phyloP scores from a whole-genome alignment of 2,888 invertebrate species.

The Acanthosepion pharaonis region DNA sequence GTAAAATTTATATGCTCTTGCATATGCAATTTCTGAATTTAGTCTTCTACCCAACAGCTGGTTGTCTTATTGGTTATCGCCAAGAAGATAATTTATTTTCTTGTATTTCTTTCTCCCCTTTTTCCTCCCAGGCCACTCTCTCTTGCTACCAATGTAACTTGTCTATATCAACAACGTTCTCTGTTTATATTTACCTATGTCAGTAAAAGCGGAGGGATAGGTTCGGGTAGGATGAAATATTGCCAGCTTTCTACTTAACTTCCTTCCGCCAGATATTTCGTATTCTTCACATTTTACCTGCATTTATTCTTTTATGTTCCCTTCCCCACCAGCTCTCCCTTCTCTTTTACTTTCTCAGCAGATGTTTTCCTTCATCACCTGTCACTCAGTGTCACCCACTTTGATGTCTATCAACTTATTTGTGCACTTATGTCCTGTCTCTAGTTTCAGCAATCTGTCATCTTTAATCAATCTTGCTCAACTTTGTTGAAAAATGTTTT shows the following conservation, averaged over 20 bases:
- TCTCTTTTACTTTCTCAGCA: neutral
- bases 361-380: conserved; percentile 33
- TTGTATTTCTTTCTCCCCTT: neutral
- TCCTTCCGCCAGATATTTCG: neutral
- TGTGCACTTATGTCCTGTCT: neutral
- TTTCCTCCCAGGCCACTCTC: neutral
- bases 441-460: neutral
- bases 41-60: neutral
- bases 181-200: conserved; percentile 14
- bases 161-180: neutral
- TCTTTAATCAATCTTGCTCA: neutral
- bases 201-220: neutral
- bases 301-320: neutral
- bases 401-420: conserved; percentile 33
- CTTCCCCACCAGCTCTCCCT: neutral
- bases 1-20: neutral
- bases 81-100: neutral
- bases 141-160: neutral
- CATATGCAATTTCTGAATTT: neutral
- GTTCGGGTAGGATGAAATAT: neutral
- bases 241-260: neutral
- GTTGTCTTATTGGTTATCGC: neutral
- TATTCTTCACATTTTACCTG: neutral
- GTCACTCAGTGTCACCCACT: neutral
- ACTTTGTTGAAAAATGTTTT: neutral